Base-by-base conservation (phyloP, 2,113 vertebrate genomes). In the Eurypyga helias region DNA sequence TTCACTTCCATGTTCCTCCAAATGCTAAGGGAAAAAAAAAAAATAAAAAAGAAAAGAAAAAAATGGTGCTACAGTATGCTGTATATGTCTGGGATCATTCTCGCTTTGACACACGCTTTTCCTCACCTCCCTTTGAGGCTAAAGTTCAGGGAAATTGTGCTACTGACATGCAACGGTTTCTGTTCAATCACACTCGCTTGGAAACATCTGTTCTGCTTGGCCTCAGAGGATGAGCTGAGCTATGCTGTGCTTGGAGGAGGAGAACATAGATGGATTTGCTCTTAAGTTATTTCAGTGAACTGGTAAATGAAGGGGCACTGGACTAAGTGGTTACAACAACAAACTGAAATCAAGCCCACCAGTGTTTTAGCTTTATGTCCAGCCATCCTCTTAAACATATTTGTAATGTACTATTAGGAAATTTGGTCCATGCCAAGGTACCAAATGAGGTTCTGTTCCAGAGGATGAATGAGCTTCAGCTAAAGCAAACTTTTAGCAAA, bases 1-100 rank as follows among this genome's bases (percentile, higher is more conserved):
- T 91, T 94, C 84, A 71, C 75, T 93, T 91, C 71, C 89, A 55
- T 83, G 82, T 93, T 86, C 58, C 82, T 88, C 57, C 48, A 77
- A 91, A 80, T 71, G 43, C 8, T 71, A 45, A 67, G 46, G 57
- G 31, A 26, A 3, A 28, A 76, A 28, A 23, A 33, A 41, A 28
- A 28, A 49, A 61, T n/a, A 38, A 11, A 11, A 2, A 5, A 15
- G 31, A 15, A 18, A 7, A 23, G 6, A 17, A 46, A 48, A 38
- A 82, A 67, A 45, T 6, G 7, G 31, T 64, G 36, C 21, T 73
- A 31, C 46, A 45, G 20, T 52, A 38, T 43, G 51, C 49, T 70
- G 11, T 54, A 8, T 64, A 31, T n/a, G 60, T 43, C 60, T 5
- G 1, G 45, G 48, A 82, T 84, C 38, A n/a, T 87, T 93, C 46